Conservation (phyloP, 64 coral and sea anemone genomes). For the Montipora cactus region DNA sequence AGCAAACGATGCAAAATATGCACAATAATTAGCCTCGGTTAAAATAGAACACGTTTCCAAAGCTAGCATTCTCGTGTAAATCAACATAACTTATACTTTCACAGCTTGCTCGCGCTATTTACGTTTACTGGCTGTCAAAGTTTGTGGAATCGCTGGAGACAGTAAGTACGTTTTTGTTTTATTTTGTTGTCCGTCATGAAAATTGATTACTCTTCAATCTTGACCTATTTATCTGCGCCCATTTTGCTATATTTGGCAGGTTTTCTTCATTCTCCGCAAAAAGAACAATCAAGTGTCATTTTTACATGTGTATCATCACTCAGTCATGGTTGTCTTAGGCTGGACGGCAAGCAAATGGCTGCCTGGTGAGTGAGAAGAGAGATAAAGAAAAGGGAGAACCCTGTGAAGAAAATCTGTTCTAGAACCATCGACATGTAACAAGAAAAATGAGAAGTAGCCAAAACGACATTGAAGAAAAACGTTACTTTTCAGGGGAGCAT, state of each 20-base stretch:
- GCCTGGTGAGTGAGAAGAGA: conserved; percentile 55
- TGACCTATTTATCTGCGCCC: not conserved
- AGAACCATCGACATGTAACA: not conserved
- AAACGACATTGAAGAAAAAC: too few species aligned
- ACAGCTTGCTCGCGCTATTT: conserved; percentile 85
- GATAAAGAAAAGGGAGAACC: too few species aligned
- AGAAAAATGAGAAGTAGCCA: not conserved
- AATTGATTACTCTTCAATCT: not conserved
- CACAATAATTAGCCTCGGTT: too few species aligned
- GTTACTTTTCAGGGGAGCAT: too few species aligned
- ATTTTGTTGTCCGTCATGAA: too few species aligned
- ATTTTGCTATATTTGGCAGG: conserved; percentile 94
- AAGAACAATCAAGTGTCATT: too few species aligned
- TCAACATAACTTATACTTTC: not conserved
- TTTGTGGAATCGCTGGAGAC: conserved; percentile 62
- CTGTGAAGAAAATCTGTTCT: not conserved
- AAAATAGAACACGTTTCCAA: too few species aligned
- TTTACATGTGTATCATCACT: conserved; percentile 80
- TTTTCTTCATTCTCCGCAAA: too few species aligned
- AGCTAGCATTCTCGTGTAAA: not conserved
- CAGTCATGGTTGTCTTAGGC: conserved; percentile 86
- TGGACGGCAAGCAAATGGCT: conserved; percentile 96
- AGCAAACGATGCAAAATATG: too few species aligned
- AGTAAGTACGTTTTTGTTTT: not conserved
- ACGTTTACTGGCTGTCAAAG: conserved; percentile 62